Evolutionary conservation across 1,140 invertebrate species (phyloP).

Genomic region (Drosophila kikkawai): DNA sequence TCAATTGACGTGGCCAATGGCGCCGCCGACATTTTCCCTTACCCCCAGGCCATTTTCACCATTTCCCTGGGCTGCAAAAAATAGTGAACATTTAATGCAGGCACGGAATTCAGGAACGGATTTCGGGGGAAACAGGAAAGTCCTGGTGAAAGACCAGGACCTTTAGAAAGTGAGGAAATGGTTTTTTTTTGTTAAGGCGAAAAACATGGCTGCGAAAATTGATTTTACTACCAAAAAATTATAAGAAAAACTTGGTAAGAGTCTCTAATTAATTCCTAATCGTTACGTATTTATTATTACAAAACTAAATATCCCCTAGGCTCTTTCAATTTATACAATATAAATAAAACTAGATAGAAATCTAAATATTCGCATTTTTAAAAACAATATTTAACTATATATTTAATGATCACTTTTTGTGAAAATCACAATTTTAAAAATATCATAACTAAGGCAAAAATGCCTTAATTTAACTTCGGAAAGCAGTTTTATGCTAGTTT

Average conservation of each 20-base stretch:
- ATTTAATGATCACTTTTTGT: too few species aligned
- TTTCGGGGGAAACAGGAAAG: not conserved
- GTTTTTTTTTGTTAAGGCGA: not conserved
- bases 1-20: slow-evolving; percentile 69
- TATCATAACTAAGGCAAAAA: too few species aligned
- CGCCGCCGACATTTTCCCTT: slow-evolving; percentile 57
- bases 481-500: too few species aligned
- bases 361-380: too few species aligned
- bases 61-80: slow-evolving; percentile 28
- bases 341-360: too few species aligned
- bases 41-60: not conserved
- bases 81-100: slow-evolving; percentile 78
- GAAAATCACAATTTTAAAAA: too few species aligned
- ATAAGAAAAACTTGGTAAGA: not conserved
- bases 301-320: too few species aligned
- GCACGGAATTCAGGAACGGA: slow-evolving; percentile 39
- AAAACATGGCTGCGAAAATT: not conserved
- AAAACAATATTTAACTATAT: too few species aligned
- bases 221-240: not conserved
- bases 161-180: too few species aligned
- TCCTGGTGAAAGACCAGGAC: not conserved
- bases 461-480: too few species aligned
- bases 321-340: not conserved
- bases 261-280: not conserved
- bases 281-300: not conserved